Evolutionary conservation across 2,888 invertebrate species (phyloP).

Genomic region (Nasonovia ribisnigri): DNA sequence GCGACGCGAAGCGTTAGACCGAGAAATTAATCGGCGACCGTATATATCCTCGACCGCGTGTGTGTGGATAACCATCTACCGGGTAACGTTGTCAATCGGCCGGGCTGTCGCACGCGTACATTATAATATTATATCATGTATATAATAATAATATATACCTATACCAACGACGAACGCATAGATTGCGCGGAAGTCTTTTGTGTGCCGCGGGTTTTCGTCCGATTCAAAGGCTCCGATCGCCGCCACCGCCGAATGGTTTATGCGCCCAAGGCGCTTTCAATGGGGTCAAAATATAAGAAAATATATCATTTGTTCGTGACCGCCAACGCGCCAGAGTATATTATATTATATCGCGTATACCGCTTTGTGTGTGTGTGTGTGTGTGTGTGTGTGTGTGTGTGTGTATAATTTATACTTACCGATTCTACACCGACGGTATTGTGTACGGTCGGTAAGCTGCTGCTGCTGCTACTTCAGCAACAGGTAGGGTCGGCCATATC

Average conservation of each 20-base stretch:
- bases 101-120: not conserved
- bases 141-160: not conserved
- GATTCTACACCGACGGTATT: not conserved
- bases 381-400: not conserved
- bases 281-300: constrained; percentile 27
- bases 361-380: not conserved
- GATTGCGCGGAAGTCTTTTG: constrained; percentile 13
- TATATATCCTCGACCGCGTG: constrained; percentile 9
- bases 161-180: not conserved
- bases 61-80: constrained; percentile 50
- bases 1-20: constrained; percentile 35
- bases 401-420: not conserved
- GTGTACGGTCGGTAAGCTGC: not conserved
- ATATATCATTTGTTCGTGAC: constrained; percentile 49
- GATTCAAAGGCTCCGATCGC: constrained; percentile 46
- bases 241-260: constrained; percentile 27
- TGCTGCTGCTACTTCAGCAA: not conserved
- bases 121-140: not conserved
- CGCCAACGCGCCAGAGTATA: not conserved
- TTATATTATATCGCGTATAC: not conserved
- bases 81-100: constrained; percentile 48
- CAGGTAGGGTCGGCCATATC: not conserved
- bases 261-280: not conserved
- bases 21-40: constrained; percentile 53
- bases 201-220: constrained; percentile 20